Percentiles rank a stretch among this genome's conserved stretches.
Evolutionary conservation across 2,113 vertebrate genomes (phyloP).

Genomic region (Embiotoca jacksoni): DNA sequence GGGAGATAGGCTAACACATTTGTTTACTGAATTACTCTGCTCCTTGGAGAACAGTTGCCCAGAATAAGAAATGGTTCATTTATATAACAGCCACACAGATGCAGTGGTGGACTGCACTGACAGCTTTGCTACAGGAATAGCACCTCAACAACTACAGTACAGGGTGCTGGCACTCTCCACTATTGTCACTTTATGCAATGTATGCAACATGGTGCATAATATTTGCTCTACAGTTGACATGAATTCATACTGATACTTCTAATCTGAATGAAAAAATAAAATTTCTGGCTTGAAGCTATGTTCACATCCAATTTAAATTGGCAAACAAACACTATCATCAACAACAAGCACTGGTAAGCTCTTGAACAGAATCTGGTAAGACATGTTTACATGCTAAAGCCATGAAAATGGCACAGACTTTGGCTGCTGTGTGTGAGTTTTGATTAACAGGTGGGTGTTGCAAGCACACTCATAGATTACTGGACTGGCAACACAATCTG

Average conservation of each 20-base stretch:
- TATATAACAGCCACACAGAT: slow-evolving; percentile 36
- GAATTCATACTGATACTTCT: not conserved
- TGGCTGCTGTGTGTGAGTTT: not conserved
- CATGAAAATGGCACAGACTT: slow-evolving; percentile 13
- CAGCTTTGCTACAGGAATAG: slow-evolving; percentile 40
- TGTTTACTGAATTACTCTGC: slow-evolving; percentile 21
- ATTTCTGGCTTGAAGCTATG: not conserved
- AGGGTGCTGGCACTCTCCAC: not conserved
- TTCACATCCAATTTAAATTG: slow-evolving; percentile 3
- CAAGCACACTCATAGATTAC: slow-evolving; percentile 14
- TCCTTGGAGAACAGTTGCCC: slow-evolving; percentile 10
- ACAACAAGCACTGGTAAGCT: not conserved
- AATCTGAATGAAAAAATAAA: not conserved
- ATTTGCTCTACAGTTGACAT: not conserved
- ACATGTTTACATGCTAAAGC: not conserved
- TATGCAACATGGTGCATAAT: not conserved
- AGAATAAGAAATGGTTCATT: slow-evolving; percentile 44
- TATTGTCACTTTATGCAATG: not conserved
- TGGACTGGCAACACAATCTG: slow-evolving; percentile 1
- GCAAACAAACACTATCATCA: not conserved
- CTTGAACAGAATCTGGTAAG: not conserved
- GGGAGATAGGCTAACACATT: slow-evolving; percentile 1
- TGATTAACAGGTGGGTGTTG: slow-evolving; percentile 14
- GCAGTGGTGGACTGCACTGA: slow-evolving; percentile 13
- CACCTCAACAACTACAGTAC: not conserved